phyloP scores from a whole-genome alignment of 2,113 vertebrate species.

The Peromyscus polionotus region DNA sequence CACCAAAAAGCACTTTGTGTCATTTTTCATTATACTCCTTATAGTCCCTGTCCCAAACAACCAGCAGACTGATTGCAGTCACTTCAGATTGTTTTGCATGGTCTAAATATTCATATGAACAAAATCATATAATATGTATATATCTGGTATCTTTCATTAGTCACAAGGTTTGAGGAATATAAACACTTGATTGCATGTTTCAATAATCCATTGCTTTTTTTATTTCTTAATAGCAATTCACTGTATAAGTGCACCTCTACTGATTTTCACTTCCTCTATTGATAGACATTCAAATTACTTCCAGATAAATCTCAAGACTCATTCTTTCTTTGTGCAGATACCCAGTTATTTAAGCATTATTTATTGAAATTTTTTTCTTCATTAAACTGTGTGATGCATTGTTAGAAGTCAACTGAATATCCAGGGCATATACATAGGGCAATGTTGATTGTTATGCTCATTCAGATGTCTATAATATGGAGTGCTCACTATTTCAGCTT shows the following conservation, averaged over 20 bases:
- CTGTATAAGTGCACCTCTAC: conserved; percentile 10
- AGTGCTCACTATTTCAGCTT: background rate
- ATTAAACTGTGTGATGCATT: conserved; percentile 19
- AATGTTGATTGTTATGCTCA: background rate
- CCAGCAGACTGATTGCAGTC: conserved; percentile 1
- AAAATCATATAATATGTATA: background rate
- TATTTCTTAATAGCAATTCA: background rate
- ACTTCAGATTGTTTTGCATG: background rate
- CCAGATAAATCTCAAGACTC: background rate
- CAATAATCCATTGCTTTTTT: conserved; percentile 15
- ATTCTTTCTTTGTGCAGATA: background rate
- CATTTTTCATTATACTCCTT: background rate
- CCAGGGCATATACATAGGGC: background rate
- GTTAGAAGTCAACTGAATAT: conserved; percentile 8
- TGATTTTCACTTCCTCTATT: conserved; percentile 26
- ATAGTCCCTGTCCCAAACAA: background rate
- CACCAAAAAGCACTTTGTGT: background rate
- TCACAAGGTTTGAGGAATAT: conserved; percentile 20
- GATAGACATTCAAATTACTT: conserved; percentile 7
- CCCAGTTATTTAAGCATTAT: background rate
- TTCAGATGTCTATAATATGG: background rate
- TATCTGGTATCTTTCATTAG: conserved; percentile 16
- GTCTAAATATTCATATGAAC: conserved; percentile 57
- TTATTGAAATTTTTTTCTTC: conserved; percentile 18
- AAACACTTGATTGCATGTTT: background rate